These are phyloP conservation scores for Euzetes globulus DNA, from an alignment of 2,888 invertebrate genomes.

Conservation along the genomic window DNA sequence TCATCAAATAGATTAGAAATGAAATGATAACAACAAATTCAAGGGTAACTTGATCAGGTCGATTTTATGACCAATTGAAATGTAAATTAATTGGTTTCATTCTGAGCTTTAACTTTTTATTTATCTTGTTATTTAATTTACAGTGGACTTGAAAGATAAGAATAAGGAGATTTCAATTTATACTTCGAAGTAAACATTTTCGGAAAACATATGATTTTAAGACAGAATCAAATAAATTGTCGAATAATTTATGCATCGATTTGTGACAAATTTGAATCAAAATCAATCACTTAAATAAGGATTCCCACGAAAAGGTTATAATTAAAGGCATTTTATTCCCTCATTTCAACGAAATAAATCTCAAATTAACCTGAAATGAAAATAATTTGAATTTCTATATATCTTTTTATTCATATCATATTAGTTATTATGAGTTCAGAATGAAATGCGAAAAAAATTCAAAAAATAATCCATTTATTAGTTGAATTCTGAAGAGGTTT, in stretches of 20 bases:
- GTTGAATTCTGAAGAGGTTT: neutral
- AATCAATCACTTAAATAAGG: neutral
- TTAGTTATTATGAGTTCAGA: neutral
- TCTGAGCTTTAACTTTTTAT: no score
- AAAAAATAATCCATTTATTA: slow-evolving; percentile 7
- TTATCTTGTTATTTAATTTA: no score
- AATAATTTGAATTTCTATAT: neutral
- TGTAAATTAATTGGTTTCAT: no score
- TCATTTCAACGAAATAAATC: neutral
- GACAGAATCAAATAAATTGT: no score
- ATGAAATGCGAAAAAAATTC: neutral
- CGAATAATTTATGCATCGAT: neutral
- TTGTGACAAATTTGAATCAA: neutral
- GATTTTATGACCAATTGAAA: no score
- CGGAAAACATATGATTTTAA: no score
- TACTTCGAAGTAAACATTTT: no score
- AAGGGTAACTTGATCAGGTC: no score
- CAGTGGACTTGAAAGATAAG: no score
- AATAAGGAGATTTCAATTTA: no score
- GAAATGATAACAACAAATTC: no score
- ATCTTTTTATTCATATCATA: neutral
- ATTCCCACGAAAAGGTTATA: neutral
- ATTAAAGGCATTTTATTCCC: neutral
- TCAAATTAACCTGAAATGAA: neutral
- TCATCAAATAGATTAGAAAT: no score